Conservation (phyloP, 2,888 invertebrate genomes). For the Heterodera filipjevi region DNA sequence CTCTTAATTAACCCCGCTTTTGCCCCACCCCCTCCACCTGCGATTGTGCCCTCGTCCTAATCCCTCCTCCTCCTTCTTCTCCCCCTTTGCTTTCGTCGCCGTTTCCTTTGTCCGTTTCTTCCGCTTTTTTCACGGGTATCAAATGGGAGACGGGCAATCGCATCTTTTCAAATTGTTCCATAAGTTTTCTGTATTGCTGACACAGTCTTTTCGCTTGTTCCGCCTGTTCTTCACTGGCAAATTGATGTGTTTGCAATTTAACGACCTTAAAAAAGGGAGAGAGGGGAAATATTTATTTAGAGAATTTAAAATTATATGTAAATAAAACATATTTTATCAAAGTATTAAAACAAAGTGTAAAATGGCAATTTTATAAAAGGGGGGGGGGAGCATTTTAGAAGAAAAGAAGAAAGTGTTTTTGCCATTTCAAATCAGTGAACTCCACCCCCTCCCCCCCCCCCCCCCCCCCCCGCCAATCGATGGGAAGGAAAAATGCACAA, state of each 20-base stretch:
- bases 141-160: slow-evolving; percentile 40
- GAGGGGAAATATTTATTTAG: not conserved
- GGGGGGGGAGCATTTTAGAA: too few species aligned
- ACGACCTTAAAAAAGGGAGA: slow-evolving; percentile 6
- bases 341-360: too few species aligned
- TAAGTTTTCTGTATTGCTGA: slow-evolving; percentile 40
- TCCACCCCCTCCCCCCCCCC: too few species aligned
- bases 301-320: slow-evolving; percentile 14
- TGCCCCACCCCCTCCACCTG: too few species aligned
- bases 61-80: too few species aligned
- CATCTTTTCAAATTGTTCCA: slow-evolving; percentile 40
- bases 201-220: slow-evolving; percentile 33
- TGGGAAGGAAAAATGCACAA: too few species aligned
- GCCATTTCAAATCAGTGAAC: too few species aligned
- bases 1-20: too few species aligned
- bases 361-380: too few species aligned
- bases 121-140: slow-evolving; percentile 42
- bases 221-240: slow-evolving; percentile 40
- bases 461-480: too few species aligned
- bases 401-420: too few species aligned
- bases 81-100: not conserved
- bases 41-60: not conserved
- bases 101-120: not conserved
- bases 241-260: slow-evolving; percentile 43
- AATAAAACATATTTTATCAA: not conserved